Evolutionary conservation across 2,797 vertebrate genomes (phyloP).

Genomic region (Chrosomus eos): DNA sequence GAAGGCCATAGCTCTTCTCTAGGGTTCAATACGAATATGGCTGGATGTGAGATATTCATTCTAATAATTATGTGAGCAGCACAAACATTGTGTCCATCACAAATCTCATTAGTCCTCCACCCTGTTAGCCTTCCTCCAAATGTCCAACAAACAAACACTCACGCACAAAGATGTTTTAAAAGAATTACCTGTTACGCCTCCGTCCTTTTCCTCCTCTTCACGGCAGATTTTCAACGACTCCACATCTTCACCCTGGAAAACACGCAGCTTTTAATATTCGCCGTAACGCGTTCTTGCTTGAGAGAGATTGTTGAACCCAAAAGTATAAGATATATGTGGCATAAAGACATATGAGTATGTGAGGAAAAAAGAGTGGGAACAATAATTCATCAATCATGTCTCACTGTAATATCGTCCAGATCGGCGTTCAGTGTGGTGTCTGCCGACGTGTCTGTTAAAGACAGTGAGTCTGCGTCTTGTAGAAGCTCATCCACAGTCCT

Average conservation of each 20-base stretch:
- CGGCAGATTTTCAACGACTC: conserved; percentile 49
- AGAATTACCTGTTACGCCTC: conserved; percentile 68
- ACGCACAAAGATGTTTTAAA: conserved; percentile 7
- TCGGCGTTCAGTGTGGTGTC: conserved; percentile 60
- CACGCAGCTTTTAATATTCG: conserved; percentile 24
- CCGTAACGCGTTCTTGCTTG: neutral
- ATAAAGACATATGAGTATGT: neutral
- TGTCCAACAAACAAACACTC: conserved; percentile 1
- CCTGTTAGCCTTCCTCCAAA: neutral
- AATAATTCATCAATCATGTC: conserved; percentile 39
- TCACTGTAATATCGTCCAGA: conserved; percentile 70
- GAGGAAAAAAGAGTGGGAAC: neutral
- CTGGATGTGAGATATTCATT: neutral
- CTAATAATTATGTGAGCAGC: neutral
- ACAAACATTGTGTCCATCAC: neutral
- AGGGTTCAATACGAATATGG: neutral
- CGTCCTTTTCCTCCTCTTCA: conserved; percentile 70
- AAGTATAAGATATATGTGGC: neutral
- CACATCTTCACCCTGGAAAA: conserved; percentile 65
- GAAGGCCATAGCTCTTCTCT: neutral
- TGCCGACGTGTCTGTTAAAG: conserved; percentile 59
- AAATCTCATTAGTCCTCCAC: neutral
- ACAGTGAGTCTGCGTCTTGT: conserved; percentile 66
- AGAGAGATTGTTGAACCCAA: conserved; percentile 15
- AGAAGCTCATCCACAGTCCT: conserved; percentile 75